These are phyloP conservation scores for Cephonodes hylas DNA, from an alignment of 2,888 invertebrate species.

Conservation along the genomic window DNA sequence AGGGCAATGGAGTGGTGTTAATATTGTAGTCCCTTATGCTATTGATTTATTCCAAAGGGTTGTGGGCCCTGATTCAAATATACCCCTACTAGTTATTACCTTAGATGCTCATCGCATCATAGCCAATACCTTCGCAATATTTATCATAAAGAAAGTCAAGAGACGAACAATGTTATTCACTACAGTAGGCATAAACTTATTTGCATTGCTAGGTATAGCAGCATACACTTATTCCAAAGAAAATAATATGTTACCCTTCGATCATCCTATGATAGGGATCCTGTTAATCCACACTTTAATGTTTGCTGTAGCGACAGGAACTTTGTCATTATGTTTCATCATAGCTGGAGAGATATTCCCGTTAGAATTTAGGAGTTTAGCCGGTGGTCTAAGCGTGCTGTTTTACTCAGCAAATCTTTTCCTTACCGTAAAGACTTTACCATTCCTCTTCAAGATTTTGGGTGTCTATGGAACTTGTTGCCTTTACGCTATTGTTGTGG, in stretches of 20 bases:
- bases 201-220: slow-evolving; percentile 29
- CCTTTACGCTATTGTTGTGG: slow-evolving; percentile 47
- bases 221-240: slow-evolving; percentile 33
- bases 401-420: slow-evolving; percentile 56
- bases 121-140: slow-evolving; percentile 33
- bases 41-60: slow-evolving; percentile 31
- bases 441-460: slow-evolving; percentile 43
- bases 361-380: slow-evolving; percentile 74
- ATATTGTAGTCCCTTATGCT: slow-evolving; percentile 36
- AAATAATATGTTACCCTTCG: slow-evolving; percentile 25
- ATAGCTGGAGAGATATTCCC: slow-evolving; percentile 84
- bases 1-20: slow-evolving; percentile 40
- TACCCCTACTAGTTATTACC: slow-evolving; percentile 30
- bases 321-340: slow-evolving; percentile 81
- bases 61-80: slow-evolving; percentile 28
- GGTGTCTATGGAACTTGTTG: slow-evolving; percentile 54
- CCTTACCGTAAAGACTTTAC: slow-evolving; percentile 57
- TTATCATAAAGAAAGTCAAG: slow-evolving; percentile 36
- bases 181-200: slow-evolving; percentile 31
- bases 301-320: slow-evolving; percentile 68
- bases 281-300: slow-evolving; percentile 36
- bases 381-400: slow-evolving; percentile 50
- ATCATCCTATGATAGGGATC: slow-evolving; percentile 32
- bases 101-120: slow-evolving; percentile 38
- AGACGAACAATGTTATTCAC: slow-evolving; percentile 34